phyloP scores from a whole-genome alignment of 1,140 invertebrate genomes.

The Oncopodura yosiiana region DNA sequence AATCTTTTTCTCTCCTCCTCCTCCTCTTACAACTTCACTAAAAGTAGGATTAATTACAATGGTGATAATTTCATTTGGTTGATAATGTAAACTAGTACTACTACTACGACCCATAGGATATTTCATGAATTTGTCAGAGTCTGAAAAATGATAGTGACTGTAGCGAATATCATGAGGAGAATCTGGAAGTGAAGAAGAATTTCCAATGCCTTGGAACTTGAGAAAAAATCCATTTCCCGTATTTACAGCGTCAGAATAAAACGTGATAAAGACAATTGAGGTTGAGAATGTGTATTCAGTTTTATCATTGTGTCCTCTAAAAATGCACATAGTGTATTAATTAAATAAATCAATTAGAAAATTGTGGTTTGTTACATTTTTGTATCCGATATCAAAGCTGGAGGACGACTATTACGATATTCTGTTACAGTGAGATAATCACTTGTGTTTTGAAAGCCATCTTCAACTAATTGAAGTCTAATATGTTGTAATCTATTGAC shows the following conservation, averaged over 20 bases:
- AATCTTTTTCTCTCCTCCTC: not conserved
- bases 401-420: not conserved
- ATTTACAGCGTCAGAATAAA: slow-evolving; percentile 1
- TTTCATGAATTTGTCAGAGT: no score
- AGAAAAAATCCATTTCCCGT: slow-evolving; percentile 8
- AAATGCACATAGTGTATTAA: no score
- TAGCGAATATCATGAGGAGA: not conserved
- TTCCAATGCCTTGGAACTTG: slow-evolving; percentile 16
- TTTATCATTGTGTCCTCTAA: not conserved
- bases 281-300: slow-evolving; percentile 2
- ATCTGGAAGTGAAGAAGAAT: no score
- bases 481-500: not conserved
- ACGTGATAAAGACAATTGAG: slow-evolving; percentile 10
- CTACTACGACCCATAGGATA: no score
- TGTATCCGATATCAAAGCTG: not conserved
- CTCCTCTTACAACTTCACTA: not conserved
- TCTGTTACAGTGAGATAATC: slow-evolving; percentile 8
- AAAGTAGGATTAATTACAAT: not conserved
- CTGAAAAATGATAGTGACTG: slow-evolving; percentile 13
- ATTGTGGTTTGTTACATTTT: slow-evolving; percentile 12
- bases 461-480: not conserved
- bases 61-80: no score
- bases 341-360: no score
- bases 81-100: no score
- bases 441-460: not conserved